Evolutionary conservation across 2,888 invertebrate genomes (phyloP).

Genomic region (Zygaena filipendulae): DNA sequence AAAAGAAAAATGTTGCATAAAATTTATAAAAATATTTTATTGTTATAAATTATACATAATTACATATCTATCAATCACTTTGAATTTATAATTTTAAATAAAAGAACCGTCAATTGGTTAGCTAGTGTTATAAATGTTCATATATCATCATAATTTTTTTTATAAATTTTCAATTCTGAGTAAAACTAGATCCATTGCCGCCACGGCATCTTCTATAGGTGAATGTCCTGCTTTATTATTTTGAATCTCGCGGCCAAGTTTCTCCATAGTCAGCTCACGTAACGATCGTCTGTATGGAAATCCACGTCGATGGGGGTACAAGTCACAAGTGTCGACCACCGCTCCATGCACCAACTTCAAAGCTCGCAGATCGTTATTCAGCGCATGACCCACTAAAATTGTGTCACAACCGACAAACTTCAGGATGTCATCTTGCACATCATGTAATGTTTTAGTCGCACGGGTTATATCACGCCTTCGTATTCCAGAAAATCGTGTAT

Average conservation of each 20-base stretch:
- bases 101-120: too few relatives aligned
- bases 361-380: too few relatives aligned
- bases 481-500: too few relatives aligned
- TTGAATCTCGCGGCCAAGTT: conserved; percentile 87
- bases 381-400: conserved; percentile 85
- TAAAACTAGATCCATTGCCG: conserved; percentile 90
- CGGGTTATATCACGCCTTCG: conserved; percentile 67
- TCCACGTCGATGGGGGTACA: conserved; percentile 89
- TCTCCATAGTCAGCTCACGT: conserved; percentile 77
- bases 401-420: too few relatives aligned
- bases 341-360: conserved; percentile 83
- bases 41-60: too few relatives aligned
- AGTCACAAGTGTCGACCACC: conserved; percentile 90
- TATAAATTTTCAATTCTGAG: too few relatives aligned
- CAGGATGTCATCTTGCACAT: conserved; percentile 89
- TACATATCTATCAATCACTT: too few relatives aligned
- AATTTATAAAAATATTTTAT: too few relatives aligned
- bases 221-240: conserved; percentile 79
- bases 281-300: conserved; percentile 86
- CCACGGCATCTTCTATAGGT: conserved; percentile 91
- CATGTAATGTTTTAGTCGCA: conserved; percentile 75
- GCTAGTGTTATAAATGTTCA: too few relatives aligned
- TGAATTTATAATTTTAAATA: too few relatives aligned
- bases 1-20: too few relatives aligned
- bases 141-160: too few relatives aligned